A percentile compares a stretch with the other conserved stretches of the same genome.
Conservation (phyloP, 2,797 vertebrate species). For the Phylloscopus collybita region DNA sequence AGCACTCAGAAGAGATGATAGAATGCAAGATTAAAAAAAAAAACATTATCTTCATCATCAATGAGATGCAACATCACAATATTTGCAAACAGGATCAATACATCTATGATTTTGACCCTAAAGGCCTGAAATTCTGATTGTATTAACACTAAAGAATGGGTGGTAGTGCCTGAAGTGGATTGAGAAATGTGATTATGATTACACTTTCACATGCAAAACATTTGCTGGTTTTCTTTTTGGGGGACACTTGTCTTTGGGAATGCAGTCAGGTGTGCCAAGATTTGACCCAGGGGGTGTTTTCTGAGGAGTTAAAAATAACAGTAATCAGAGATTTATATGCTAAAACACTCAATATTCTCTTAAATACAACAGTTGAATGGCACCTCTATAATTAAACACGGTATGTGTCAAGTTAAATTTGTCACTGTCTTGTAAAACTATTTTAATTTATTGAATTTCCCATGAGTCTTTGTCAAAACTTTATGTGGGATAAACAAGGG, state of each 20-base stretch:
- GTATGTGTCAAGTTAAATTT: constrained; percentile 64
- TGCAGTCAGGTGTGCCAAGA: constrained; percentile 34
- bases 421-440: constrained; percentile 62
- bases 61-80: not conserved
- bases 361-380: constrained; percentile 43
- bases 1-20: not conserved
- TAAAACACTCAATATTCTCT: constrained; percentile 33
- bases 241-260: constrained; percentile 19
- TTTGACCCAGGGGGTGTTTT: constrained; percentile 30
- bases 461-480: constrained; percentile 61
- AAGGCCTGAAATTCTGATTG: constrained; percentile 1
- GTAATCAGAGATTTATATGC: constrained; percentile 62
- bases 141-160: not conserved
- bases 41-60: not conserved
- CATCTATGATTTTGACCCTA: not conserved
- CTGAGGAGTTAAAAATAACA: constrained; percentile 34
- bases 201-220: constrained; percentile 60
- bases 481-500: constrained; percentile 55
- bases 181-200: constrained; percentile 34
- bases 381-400: constrained; percentile 63
- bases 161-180: not conserved
- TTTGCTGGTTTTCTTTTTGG: constrained; percentile 18
- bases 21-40: not conserved
- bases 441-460: constrained; percentile 67
- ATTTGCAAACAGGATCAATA: not conserved